Evolutionary conservation across 2,888 invertebrate species (phyloP).

Genomic region (Eupithecia subfuscata): DNA sequence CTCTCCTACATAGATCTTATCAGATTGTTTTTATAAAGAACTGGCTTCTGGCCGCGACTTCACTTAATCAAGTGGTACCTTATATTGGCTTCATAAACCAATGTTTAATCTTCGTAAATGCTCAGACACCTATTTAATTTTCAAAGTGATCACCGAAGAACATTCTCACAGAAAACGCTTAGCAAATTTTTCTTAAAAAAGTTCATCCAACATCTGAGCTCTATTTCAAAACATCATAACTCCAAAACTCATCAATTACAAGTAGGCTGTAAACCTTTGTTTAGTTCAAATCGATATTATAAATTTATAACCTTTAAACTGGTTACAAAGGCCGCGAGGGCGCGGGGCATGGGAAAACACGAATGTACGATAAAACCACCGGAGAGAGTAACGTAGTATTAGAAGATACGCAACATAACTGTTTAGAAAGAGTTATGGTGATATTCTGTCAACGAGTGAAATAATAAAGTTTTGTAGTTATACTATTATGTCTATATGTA

Average conservation of each 20-base stretch:
- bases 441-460: neutral
- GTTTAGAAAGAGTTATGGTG: slow-evolving; percentile 1
- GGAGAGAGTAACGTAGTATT: slow-evolving; percentile 15
- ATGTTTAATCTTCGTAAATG: neutral
- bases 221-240: neutral
- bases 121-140: neutral
- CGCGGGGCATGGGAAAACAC: slow-evolving; percentile 30
- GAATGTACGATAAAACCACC: slow-evolving; percentile 16
- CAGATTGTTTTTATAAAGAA: neutral
- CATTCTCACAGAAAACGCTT: neutral
- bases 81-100: neutral
- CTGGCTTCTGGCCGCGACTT: neutral
- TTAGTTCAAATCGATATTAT: slow-evolving; percentile 31
- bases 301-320: slow-evolving; percentile 31
- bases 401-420: slow-evolving; percentile 2
- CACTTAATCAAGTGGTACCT: neutral
- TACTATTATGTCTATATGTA: neutral
- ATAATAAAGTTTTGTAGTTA: neutral
- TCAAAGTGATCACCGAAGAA: neutral
- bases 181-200: neutral
- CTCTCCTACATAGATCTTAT: neutral
- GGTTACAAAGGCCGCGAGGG: slow-evolving; percentile 23
- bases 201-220: neutral
- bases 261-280: slow-evolving; percentile 1
- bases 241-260: neutral